phyloP scores from a whole-genome alignment of 2,888 invertebrate genomes.

The Mamestra brassicae region DNA sequence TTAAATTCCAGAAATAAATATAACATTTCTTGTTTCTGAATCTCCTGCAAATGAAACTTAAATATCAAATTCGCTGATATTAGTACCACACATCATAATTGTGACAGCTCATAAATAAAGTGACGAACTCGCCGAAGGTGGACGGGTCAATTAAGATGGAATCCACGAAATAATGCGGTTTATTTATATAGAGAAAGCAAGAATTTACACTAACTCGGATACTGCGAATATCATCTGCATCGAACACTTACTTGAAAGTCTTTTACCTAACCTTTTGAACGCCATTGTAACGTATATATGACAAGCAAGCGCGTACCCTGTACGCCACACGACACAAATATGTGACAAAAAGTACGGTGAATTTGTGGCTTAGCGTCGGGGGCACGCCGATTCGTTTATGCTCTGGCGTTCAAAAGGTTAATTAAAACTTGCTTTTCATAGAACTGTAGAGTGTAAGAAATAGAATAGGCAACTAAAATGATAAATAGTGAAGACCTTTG shows the following conservation, averaged over 20 bases:
- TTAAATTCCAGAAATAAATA: no score
- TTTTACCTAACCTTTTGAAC: neutral
- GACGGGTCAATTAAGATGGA: constrained; percentile 57
- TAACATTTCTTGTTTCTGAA: neutral
- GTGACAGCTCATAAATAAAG: constrained; percentile 48
- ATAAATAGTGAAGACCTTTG: no score
- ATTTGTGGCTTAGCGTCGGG: no score
- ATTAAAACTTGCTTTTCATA: neutral
- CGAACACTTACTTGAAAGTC: neutral
- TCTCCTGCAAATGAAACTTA: neutral
- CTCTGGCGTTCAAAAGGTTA: neutral
- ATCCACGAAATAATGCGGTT: constrained; percentile 37
- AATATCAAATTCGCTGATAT: constrained; percentile 24
- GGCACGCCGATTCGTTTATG: no score
- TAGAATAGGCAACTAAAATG: no score
- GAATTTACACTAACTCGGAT: constrained; percentile 24
- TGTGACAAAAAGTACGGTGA: no score
- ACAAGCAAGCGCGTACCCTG: no score
- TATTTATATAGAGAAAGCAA: constrained; percentile 13
- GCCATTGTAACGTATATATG: no score
- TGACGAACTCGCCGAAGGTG: constrained; percentile 44
- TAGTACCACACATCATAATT: neutral
- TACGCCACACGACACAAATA: no score
- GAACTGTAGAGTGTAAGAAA: neutral
- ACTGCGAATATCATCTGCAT: neutral